Conservation (phyloP, 2,797 vertebrate species). For the Australoheros facetus region DNA sequence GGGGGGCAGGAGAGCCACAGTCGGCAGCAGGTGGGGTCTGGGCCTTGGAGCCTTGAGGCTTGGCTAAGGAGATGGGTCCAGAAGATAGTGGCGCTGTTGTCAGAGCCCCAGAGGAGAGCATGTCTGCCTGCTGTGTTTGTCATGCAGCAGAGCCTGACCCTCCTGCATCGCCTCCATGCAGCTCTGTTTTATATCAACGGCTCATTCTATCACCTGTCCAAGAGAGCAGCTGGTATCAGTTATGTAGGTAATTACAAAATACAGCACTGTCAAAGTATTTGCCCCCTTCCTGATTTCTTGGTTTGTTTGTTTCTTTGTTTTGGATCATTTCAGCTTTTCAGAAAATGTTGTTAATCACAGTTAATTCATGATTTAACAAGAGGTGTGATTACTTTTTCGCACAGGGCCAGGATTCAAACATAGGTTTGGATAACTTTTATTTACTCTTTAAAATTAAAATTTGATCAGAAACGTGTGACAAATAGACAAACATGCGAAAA, state of each 20-base stretch:
- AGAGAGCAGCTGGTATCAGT: constrained; percentile 83
- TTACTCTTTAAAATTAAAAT: too few species aligned
- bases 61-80: constrained; percentile 75
- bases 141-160: constrained; percentile 79
- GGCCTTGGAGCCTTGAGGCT: constrained; percentile 63
- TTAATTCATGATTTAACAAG: too few species aligned
- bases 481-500: too few species aligned
- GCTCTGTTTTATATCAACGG: constrained; percentile 89
- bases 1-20: constrained; percentile 26
- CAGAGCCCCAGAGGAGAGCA: constrained; percentile 81
- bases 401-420: too few species aligned
- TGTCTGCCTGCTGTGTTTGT: constrained; percentile 64
- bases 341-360: too few species aligned
- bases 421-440: too few species aligned
- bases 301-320: neutral
- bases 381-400: too few species aligned
- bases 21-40: neutral
- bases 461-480: too few species aligned
- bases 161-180: constrained; percentile 86
- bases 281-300: neutral
- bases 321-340: too few species aligned
- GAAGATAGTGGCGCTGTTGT: constrained; percentile 62
- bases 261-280: neutral
- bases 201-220: constrained; percentile 90
- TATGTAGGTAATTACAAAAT: constrained; percentile 83